Base-by-base conservation (phyloP, 2,797 vertebrate genomes). In the Liasis olivaceus region DNA sequence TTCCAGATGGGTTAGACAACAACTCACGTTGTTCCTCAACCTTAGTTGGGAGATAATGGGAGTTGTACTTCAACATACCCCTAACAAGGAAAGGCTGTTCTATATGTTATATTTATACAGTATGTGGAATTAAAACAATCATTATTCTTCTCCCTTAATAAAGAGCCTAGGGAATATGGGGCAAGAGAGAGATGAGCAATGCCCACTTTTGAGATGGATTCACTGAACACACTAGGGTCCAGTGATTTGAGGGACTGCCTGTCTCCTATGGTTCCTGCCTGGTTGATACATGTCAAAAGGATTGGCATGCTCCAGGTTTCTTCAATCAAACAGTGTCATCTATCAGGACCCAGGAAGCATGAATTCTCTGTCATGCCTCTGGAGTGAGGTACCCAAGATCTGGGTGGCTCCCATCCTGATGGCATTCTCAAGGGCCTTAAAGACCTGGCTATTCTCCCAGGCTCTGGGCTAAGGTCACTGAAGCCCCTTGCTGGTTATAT, bases 41-140 rank as follows among this genome's bases (percentile, higher is more conserved):
- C 36, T 81, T 22, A 81, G 20, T 42, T 20, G 11, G 17, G 72
- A 31, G 20, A 54, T 81, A 81, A 24, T 24, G 72, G 20, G 20
- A 81, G 42, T 54, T 54, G 51, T 54, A 81, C 36, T 47, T 47
- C 72, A 81, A 20, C 72, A 22, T 47, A 47, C 8, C 42, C 36
- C 20, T 22, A 42, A 3, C 22, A 77, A 8, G 72, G 8, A 36
- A 77, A 77, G 36, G 72, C 36, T 81, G 8, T 94, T 95, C 93
- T 95, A 26, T 90, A 95, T 90, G 87, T 90, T 95, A 95, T 91
- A 90, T 91, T 96, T 93, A 90, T 69, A 36, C 22, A 24, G 20
- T 81, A 84, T 92, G 66, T 58, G 89, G 93, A 96, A 94, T 94
- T 91, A 87, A 90, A 90, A 22, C n/a, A 56, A 42, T 28, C 22